phyloP scores from a whole-genome alignment of 2,797 vertebrate genomes.

The Gymnothorax javanicus region DNA sequence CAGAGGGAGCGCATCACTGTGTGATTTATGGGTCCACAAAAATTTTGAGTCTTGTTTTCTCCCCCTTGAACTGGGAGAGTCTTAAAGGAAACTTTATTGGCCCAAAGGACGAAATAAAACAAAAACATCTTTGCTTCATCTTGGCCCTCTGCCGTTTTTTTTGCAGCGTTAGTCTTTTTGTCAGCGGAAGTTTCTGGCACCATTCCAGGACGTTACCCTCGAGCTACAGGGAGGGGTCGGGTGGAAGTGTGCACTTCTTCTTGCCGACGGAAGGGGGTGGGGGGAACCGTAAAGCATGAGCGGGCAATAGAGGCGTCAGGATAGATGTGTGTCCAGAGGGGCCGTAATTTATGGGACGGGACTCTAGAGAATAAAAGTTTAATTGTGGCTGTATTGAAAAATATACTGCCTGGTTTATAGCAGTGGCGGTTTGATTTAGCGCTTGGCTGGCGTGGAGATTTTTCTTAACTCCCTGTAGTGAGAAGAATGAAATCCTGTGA shows the following conservation, averaged over 20 bases:
- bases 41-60: not conserved
- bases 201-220: not conserved
- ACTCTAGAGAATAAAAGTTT: slow-evolving; percentile 1
- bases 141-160: not conserved
- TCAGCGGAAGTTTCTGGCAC: not conserved
- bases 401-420: slow-evolving; percentile 8
- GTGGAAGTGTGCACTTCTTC: not conserved
- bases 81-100: not conserved
- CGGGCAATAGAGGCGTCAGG: not conserved
- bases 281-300: not conserved
- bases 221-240: not conserved
- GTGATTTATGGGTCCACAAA: not conserved
- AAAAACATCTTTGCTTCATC: slow-evolving; percentile 4
- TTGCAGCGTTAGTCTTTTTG: not conserved
- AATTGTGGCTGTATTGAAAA: slow-evolving; percentile 10
- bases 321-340: not conserved
- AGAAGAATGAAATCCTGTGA: not conserved
- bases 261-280: not conserved
- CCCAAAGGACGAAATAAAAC: not conserved
- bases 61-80: not conserved
- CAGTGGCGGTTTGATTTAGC: not conserved
- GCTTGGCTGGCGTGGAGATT: not conserved
- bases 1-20: not conserved
- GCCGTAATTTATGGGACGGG: not conserved
- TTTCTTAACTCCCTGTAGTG: slow-evolving; percentile 3